Percentiles rank a stretch among this genome's conserved stretches.
These are phyloP conservation scores for Eurytoma californica DNA, from an alignment of 2,888 invertebrate species.

Conservation along the genomic window DNA sequence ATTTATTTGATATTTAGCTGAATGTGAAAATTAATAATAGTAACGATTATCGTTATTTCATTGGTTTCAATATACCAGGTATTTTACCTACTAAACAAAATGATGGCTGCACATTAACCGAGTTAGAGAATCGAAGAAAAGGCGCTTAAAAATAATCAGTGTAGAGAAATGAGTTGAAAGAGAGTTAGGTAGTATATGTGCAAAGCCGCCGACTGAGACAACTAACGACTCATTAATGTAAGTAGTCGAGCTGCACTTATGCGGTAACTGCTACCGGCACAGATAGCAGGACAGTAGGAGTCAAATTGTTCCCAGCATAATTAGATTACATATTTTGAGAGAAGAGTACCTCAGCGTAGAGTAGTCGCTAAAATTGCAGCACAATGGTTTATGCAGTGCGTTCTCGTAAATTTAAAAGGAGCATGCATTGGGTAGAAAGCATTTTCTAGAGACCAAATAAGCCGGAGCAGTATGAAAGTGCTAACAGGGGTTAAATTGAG, in stretches of 20 bases:
- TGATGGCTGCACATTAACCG: conserved; percentile 6
- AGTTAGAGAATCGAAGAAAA: conserved; percentile 36
- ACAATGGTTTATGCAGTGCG: background rate
- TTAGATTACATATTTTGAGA: conserved; percentile 40
- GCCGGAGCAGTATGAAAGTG: conserved; percentile 63
- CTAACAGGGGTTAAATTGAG: conserved; percentile 60
- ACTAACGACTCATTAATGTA: conserved; percentile 68
- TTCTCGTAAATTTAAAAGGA: background rate
- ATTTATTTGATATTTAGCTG: no score
- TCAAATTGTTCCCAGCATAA: conserved; percentile 38
- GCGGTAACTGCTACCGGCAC: conserved; percentile 15
- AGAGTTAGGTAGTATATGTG: background rate
- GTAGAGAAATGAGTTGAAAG: conserved; percentile 3
- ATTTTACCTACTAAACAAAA: background rate
- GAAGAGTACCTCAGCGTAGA: background rate
- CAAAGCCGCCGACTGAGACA: conserved; percentile 55
- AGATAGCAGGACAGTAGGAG: background rate
- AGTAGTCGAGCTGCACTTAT: conserved; percentile 63
- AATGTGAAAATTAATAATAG: no score
- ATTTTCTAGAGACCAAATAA: no score
- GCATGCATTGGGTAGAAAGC: background rate
- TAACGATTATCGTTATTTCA: no score
- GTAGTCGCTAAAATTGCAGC: background rate
- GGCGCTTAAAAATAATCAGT: background rate
- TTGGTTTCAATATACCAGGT: no score